Evolutionary conservation across 2,797 vertebrate genomes (phyloP), one percentile per base, ranked within the genome.

Genomic region (Pantherophis alleghaniensis): DNA sequence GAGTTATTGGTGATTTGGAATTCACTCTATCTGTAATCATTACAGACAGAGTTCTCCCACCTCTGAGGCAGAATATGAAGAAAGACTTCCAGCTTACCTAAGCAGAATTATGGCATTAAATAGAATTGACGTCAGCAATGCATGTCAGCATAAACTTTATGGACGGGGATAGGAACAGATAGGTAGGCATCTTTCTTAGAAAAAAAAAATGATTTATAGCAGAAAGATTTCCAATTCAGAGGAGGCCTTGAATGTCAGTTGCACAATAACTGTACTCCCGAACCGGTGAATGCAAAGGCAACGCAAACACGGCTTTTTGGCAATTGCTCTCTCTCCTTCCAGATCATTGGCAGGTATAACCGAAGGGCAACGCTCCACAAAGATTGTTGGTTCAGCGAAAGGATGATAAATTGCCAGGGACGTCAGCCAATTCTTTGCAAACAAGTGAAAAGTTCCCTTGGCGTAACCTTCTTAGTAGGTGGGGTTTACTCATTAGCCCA

Each of bases 241-340:
- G 63, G n/a, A 42, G 90, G 53, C 53, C 94, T 95, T 93, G 37
- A 12, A 37, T 88, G 66, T 51, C 20, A 57, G 28, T 20, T 95
- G 89, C 18, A 88, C 61, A 88, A 94, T 90, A 37, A 60, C 20
- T 88, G 26, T 91, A 20, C 91, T 10, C 66, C 92, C 87, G 16
- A 90, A 11, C 51, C 47, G 0, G 63, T 7, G 51, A 74, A 53
- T 55, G 18, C n/a, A 74, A 22, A 69, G 5, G 53, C 51, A 24
- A 13, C 0, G 7, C 51, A 69, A 32, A 16, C 4, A 13, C 1
- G 0, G 47, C 18, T 18, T 74, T 55, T 20, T 13, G 51, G 28
- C 47, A 55, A 18, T 26, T 89, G 37, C 18, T 89, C 14, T 7
- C 59, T 88, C 20, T 24, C 26, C 24, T 7, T 56, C 37, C 24